A percentile compares a stretch with the other conserved stretches of the same genome.
These are phyloP conservation scores for Formica aserva DNA, from an alignment of 2,888 invertebrate species.

Conservation along the genomic window DNA sequence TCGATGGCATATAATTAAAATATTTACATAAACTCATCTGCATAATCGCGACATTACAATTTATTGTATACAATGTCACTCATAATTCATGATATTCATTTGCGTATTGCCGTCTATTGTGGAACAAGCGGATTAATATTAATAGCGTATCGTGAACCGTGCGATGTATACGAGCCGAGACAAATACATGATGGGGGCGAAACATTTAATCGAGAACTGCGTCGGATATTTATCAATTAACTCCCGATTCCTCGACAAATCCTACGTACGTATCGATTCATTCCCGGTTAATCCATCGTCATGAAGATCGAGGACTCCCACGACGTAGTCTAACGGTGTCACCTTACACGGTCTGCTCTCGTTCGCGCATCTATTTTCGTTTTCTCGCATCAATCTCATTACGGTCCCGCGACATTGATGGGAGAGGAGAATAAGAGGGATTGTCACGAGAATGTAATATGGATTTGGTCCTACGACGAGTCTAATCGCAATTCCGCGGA, in stretches of 20 bases:
- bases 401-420: conserved; percentile 29
- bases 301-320: conserved; percentile 41
- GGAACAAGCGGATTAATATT: conserved; percentile 47
- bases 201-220: conserved; percentile 11
- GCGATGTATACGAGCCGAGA: conserved; percentile 5
- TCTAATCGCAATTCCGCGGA: conserved; percentile 78
- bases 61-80: conserved; percentile 41
- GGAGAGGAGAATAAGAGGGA: background rate
- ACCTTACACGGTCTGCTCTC: background rate
- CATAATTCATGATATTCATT: conserved; percentile 48
- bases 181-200: conserved; percentile 8
- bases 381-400: conserved; percentile 63
- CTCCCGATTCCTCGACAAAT: background rate
- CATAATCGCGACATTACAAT: conserved; percentile 47
- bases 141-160: conserved; percentile 12
- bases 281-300: conserved; percentile 2
- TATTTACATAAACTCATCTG: conserved; percentile 29
- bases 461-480: conserved; percentile 72
- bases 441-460: conserved; percentile 77
- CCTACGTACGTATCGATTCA: conserved; percentile 1
- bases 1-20: conserved; percentile 37
- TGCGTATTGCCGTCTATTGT: conserved; percentile 18
- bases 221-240: conserved; percentile 32
- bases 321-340: background rate
- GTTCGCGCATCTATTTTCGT: conserved; percentile 52